Evolutionary conservation across 2,797 vertebrate species (phyloP), one percentile per base, ranked within the genome.

Genomic region (Enteromius mattozi): DNA sequence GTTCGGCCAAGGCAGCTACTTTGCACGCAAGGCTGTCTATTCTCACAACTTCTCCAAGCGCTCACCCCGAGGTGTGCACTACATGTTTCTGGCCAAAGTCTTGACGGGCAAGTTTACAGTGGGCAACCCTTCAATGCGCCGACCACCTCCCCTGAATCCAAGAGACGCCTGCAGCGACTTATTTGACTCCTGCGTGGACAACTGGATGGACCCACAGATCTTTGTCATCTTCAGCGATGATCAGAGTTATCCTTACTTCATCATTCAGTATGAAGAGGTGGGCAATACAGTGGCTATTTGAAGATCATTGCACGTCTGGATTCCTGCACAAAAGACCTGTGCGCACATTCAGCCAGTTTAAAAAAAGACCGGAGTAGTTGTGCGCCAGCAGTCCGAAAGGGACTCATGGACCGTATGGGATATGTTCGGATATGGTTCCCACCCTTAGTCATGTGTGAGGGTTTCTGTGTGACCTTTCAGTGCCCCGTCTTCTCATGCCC

Each of bases 1-100:
- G 97, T 99, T 99, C 6, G 98, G 98, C 84, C 98, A 99, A 94
- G 98, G 98, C 89, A 99, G 98, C 92, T 99, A 99, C 92, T 99
- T 99, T 10, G 98, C 98, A 83, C 97, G 97, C 86, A 98, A 99
- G 89, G 97, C 97, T 0, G 96, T 98, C 88, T 99, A 99, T 90
- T 99, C 98, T 14, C 98, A 99, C 92, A 99, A 98, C 92, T 99
- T 99, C 92, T 98, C 98, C 91, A 98, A 98, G 82, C 95, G 97
- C 85, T 99, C 98, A 0, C 93, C 96, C 83, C 97, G 95, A 88
- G 98, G 98, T 42, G 92, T 99, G 82, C 98, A 99, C 93, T 99
- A 96, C 94, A 99, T 99, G 98, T 99, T 99, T 94, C 92, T 99
- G 92, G 98, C 97, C 83, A 99, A 99, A 94, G 97, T 99, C 59